These are phyloP conservation scores for Sesia apiformis DNA, from an alignment of 2,888 invertebrate genomes.

Conservation along the genomic window DNA sequence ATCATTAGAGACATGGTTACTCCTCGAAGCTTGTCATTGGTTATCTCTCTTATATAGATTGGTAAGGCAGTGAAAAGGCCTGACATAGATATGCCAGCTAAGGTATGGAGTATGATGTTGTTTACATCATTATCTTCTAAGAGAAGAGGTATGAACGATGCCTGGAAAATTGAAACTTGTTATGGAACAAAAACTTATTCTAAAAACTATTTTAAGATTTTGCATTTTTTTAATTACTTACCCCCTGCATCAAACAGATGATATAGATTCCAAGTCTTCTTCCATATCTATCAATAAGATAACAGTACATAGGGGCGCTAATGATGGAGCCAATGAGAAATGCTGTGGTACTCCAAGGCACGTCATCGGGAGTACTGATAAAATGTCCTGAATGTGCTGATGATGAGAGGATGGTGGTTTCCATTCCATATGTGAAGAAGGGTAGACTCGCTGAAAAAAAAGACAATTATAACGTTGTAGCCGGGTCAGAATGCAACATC, in stretches of 20 bases:
- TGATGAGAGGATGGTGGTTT: constrained; percentile 35
- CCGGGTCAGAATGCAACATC: too few relatives aligned
- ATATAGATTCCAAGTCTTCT: constrained; percentile 39
- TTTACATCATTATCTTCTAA: constrained; percentile 24
- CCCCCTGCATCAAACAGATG: constrained; percentile 49
- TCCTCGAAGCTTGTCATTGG: constrained; percentile 22
- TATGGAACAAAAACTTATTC: background rate
- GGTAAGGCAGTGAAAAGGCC: constrained; percentile 46
- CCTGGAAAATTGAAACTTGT: constrained; percentile 35
- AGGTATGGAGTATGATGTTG: constrained; percentile 27
- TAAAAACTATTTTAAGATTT: background rate
- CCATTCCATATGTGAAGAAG: constrained; percentile 55
- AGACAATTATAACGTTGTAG: background rate
- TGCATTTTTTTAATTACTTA: constrained; percentile 20
- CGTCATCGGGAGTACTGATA: constrained; percentile 17
- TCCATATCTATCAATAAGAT: constrained; percentile 33
- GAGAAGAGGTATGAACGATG: constrained; percentile 42
- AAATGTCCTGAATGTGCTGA: constrained; percentile 41
- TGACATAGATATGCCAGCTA: constrained; percentile 42
- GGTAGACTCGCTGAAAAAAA: constrained; percentile 42
- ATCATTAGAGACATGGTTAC: constrained; percentile 30
- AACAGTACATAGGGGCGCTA: constrained; percentile 33
- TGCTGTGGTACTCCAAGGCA: constrained; percentile 43
- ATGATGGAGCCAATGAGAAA: constrained; percentile 30
- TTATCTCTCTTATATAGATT: constrained; percentile 43